Evolutionary conservation across 2,888 invertebrate genomes (phyloP), one percentile per base, ranked within the genome.

Genomic region (Mactromeris polynyma): DNA sequence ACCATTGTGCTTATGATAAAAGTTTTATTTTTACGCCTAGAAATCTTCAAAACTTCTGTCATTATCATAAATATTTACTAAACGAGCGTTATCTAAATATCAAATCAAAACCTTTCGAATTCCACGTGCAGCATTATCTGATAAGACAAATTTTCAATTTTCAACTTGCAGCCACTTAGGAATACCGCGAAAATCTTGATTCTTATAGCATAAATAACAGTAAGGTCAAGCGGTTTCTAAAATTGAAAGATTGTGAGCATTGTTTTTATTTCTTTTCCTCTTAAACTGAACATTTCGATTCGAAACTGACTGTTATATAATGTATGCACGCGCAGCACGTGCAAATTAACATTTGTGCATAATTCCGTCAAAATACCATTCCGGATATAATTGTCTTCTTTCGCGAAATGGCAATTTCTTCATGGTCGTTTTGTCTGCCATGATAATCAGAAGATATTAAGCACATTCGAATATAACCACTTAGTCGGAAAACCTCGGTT

Each of bases 261-360:
- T 36, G 73, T 73, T 69, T 73, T 73, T 73, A 73, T 73, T 73
- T 36, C 36, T 33, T 73, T 73, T 73, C 73, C 73, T 73, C 73
- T 73, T 73, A 14, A 73, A 73, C 14, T 2, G 36, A 73, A 19
- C 73, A 73, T 73, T 73, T 73, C 73, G n/a, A 33, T 33, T 73
- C 4, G 36, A 33, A 73, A 33, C 33, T 26, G 36, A 33, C 36
- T 33, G 33, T 33, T 33, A 19, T 17, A 19, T 33, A 19, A 73
- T 73, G 73, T 73, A 19, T 36, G 73, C 73, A 21, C 73, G 73
- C 73, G 36, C 73, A 73, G 73, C 73, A 36, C 33, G 73, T 33
- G 73, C 36, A 36, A 73, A 73, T 73, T 73, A 73, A 33, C 73
- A 73, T 36, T 73, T 6, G 2, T 33, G 73, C 73, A 73, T 73